Evolutionary conservation across 2,888 invertebrate genomes (phyloP).

Genomic region (Dusona sp.): DNA sequence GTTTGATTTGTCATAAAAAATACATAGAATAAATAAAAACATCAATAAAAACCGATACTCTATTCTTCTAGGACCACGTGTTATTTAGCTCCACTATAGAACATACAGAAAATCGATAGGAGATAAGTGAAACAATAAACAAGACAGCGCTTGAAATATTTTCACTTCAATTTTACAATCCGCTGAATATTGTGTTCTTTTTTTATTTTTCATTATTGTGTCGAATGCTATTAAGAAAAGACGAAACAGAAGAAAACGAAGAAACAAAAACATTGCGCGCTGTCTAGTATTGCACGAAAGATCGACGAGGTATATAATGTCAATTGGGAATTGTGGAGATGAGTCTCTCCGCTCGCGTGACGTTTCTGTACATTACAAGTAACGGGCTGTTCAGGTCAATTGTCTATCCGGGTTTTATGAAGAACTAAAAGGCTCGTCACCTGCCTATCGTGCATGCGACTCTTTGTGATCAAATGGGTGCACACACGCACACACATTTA

Average conservation of each 20-base stretch:
- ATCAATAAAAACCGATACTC: conserved; percentile 7
- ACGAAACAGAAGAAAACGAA: not conserved
- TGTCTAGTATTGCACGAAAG: conserved; percentile 9
- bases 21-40: conserved; percentile 1
- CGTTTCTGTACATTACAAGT: conserved; percentile 42
- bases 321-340: conserved; percentile 48
- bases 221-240: not conserved
- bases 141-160: not conserved
- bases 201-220: not conserved
- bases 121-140: not conserved
- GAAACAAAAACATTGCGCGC: conserved; percentile 1
- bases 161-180: not conserved
- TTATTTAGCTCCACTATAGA: not conserved
- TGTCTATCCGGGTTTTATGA: conserved; percentile 53
- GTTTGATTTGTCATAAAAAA: not conserved
- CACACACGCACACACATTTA: not conserved
- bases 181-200: not conserved
- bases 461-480: conserved; percentile 33
- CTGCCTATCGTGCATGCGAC: conserved; percentile 47
- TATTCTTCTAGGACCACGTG: not conserved
- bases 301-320: conserved; percentile 29
- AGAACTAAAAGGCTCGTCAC: conserved; percentile 58
- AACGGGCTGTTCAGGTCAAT: conserved; percentile 63
- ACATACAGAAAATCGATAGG: not conserved
- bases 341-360: conserved; percentile 55